phyloP scores from a whole-genome alignment of 2,888 invertebrate genomes.

The Petrolisthes manimaculis region DNA sequence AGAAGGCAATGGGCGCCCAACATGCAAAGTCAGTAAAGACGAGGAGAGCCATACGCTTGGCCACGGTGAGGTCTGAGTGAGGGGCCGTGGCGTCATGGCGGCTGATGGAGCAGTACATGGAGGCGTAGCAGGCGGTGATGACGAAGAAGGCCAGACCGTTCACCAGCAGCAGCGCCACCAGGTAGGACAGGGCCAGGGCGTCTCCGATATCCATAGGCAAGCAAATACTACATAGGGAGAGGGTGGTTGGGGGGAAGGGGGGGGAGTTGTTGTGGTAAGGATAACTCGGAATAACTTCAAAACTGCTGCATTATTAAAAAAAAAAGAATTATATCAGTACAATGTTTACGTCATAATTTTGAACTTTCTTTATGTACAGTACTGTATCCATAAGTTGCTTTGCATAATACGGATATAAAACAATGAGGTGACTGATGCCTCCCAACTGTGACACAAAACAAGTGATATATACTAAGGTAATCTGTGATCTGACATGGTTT shows the following conservation, averaged over 20 bases:
- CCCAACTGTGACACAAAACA: no score
- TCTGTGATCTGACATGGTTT: no score
- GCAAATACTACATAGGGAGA: slow-evolving; percentile 79
- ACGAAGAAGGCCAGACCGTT: slow-evolving; percentile 86
- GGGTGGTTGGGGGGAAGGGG: no score
- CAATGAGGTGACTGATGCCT: no score
- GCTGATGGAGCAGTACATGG: slow-evolving; percentile 84
- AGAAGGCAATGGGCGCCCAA: slow-evolving; percentile 90
- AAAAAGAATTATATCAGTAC: no score
- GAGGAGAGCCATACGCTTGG: slow-evolving; percentile 89
- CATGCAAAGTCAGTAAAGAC: slow-evolving; percentile 87
- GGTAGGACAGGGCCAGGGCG: slow-evolving; percentile 79
- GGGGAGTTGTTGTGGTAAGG: background rate
- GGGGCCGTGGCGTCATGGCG: slow-evolving; percentile 69
- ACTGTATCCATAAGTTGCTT: no score
- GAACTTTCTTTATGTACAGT: no score
- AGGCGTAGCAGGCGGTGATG: slow-evolving; percentile 86
- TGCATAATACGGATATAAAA: no score
- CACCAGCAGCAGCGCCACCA: slow-evolving; percentile 80
- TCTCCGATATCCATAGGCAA: slow-evolving; percentile 80
- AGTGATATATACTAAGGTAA: no score
- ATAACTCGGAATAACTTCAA: background rate
- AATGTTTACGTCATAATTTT: no score
- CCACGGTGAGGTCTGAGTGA: slow-evolving; percentile 80
- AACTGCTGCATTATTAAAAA: no score